Conservation (phyloP, 1,140 invertebrate species). For the Lepidurus couesii region DNA sequence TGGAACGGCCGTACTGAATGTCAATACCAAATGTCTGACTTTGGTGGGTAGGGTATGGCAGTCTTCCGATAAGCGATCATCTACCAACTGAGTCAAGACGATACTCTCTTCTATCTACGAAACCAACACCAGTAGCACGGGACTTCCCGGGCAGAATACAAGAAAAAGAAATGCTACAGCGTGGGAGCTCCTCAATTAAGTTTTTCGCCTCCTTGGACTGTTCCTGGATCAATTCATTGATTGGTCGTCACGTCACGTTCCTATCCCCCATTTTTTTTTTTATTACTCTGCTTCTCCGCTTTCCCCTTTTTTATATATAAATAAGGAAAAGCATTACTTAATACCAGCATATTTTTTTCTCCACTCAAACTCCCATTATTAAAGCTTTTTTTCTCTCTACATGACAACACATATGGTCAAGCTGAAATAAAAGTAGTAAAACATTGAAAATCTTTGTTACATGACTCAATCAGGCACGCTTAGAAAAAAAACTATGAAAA, state of each 20-base stretch:
- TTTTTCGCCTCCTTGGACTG: not conserved
- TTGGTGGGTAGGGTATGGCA: not conserved
- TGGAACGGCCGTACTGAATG: not conserved
- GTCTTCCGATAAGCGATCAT: constrained; percentile 15
- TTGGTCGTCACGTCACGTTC: not conserved
- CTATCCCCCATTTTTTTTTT: too few relatives aligned
- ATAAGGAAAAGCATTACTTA: not conserved
- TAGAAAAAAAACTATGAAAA: too few relatives aligned
- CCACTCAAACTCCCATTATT: not conserved
- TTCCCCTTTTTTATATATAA: not conserved
- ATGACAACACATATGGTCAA: too few relatives aligned
- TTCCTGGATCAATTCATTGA: constrained; percentile 13
- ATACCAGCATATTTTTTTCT: not conserved
- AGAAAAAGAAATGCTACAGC: not conserved
- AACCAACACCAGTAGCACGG: not conserved
- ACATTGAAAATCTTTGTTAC: too few relatives aligned
- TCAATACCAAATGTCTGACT: constrained; percentile 4
- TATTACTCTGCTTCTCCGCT: not conserved
- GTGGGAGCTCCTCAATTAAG: not conserved
- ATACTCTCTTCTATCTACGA: not conserved
- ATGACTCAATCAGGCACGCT: too few relatives aligned
- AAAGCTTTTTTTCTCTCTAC: not conserved
- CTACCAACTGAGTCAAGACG: not conserved
- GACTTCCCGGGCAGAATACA: not conserved
- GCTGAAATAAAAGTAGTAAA: too few relatives aligned